Base-by-base conservation (phyloP, 1,140 invertebrate genomes). In the Galendromus occidentalis region DNA sequence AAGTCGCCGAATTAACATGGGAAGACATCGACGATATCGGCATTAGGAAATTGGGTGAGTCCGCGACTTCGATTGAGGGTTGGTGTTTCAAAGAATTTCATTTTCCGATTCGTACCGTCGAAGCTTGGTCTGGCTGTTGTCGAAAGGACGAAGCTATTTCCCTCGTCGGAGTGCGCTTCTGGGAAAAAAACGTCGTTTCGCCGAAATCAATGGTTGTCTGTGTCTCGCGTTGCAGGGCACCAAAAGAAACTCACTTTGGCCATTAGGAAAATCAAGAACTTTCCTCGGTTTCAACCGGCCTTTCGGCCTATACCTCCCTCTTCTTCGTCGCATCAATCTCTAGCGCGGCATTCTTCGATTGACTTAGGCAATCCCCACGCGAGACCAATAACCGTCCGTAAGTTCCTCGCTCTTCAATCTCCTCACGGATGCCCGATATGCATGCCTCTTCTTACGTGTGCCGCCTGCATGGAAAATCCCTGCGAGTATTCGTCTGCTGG, bases 11-110 rank as follows among this genome's bases (percentile, higher is more conserved):
- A 72, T 82, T 98, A 45, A 91, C 88, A 66, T 97, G 93, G 91
- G 94, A 98, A 79, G 94, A 98, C 79, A 81, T 98, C 70, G 94
- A 98, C 79, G 95, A 98, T 72, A 93, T 97, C 74, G 95, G 95
- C 64, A 95, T 98, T 69, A 76, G 75, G 66, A 79, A 77, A 71
- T 70, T 82, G 64, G 78, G 78, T 78, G 72, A 69, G 71, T 39
- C 4, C 9, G 33, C n/a, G n/a, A n/a, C n/a, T n/a, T n/a, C n/a
- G n/a, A n/a, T n/a, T n/a, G n/a, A n/a, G n/a, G n/a, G n/a, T n/a
- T n/a, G n/a, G n/a, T n/a, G n/a, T n/a, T n/a, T n/a, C n/a, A n/a
- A n/a, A n/a, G n/a, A n/a, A n/a, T n/a, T n/a, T n/a, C n/a, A n/a
- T n/a, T n/a, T n/a, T n/a, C n/a, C n/a, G n/a, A n/a, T n/a, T n/a